phyloP scores from a whole-genome alignment of 1,140 invertebrate species.

The Homalodisca vitripennis region DNA sequence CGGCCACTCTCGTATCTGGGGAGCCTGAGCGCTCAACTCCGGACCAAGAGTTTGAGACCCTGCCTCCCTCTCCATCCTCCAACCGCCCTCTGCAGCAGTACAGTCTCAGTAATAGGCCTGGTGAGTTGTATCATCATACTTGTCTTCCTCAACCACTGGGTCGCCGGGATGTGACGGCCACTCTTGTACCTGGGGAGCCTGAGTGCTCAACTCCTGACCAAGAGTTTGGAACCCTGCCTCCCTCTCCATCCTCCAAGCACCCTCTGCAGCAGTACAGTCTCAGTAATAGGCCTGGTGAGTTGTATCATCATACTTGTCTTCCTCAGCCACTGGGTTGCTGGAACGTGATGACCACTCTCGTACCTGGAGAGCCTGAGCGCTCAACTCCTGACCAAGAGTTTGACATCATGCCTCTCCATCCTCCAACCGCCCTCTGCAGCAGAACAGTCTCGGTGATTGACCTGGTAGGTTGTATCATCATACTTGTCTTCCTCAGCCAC shows the following conservation, averaged over 20 bases:
- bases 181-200: conserved; percentile 52
- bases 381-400: conserved; percentile 54
- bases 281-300: conserved; percentile 50
- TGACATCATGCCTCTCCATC: conserved; percentile 51
- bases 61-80: conserved; percentile 41
- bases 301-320: no score
- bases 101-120: conserved; percentile 48
- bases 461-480: no score
- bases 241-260: background rate
- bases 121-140: background rate
- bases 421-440: conserved; percentile 4
- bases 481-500: conserved; percentile 45
- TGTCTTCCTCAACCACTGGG: conserved; percentile 51
- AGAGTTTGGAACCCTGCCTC: conserved; percentile 54
- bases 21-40: conserved; percentile 52
- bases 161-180: conserved; percentile 57
- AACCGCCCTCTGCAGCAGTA: conserved; percentile 12
- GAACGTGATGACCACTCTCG: conserved; percentile 57
- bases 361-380: conserved; percentile 51
- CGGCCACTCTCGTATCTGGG: conserved; percentile 54
- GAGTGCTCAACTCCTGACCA: conserved; percentile 52
- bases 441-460: conserved; percentile 45
- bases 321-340: conserved; percentile 55
- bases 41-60: conserved; percentile 54
- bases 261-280: conserved; percentile 9